Evolutionary conservation across 2,797 vertebrate species (phyloP), one percentile per base, ranked within the genome.

Genomic region (Babyrousa celebensis): DNA sequence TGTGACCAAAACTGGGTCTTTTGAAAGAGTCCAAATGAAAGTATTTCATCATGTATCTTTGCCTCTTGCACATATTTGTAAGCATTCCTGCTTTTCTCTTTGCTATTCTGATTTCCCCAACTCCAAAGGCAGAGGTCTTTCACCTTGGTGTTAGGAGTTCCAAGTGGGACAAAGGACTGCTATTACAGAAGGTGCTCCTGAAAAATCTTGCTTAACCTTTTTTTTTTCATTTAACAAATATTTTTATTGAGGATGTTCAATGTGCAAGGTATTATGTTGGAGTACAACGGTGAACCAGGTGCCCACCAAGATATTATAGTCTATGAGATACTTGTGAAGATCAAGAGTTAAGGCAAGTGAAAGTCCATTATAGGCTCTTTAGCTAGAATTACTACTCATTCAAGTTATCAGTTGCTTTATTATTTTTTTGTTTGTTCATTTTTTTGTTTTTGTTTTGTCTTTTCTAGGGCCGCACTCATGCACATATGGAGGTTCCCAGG

Each of bases 41-140:
- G 67, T 48, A 94, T 98, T 97, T 97, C 94, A 89, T 90, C 94
- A 97, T 68, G 52, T 88, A 56, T 82, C 87, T 92, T 85, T 92
- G 95, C 72, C 93, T 80, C 54, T 75, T 68, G 32, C 75, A 85
- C 56, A 4, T 36, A 94, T 70, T 72, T 48, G 85, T 72, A 63
- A 82, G 56, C 88, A 67, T 71, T 77, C 27, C 80, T 43, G 74
- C 67, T 82, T 92, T 95, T 90, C 94, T 94, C 91, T 96, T 91
- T 94, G 84, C 60, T 78, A 54, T 74, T 94, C 82, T 78, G 43
- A 92, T 75, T 85, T 89, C 77, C 77, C 36, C 29, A 60, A 83
- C 1, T 74, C 58, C 80, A 89, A 86, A 83, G 92, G 70, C 91
- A 96, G 72, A 96, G 95, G 88, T 88, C 92, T 91, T 96, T 97